These are phyloP conservation scores for Pycnomerus fuliginosus DNA, from an alignment of 2,888 invertebrate species.

Conservation along the genomic window DNA sequence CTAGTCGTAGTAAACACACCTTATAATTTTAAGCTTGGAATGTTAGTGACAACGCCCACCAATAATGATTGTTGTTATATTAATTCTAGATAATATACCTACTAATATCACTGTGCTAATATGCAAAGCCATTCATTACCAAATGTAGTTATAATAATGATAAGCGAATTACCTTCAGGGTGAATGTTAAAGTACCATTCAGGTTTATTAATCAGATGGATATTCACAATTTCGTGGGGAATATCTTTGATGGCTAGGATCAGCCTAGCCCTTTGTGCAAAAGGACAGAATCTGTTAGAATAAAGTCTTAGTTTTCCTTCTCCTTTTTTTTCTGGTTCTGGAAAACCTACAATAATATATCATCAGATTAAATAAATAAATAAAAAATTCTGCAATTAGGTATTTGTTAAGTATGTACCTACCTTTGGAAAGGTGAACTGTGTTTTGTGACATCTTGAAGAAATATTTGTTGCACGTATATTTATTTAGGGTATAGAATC, in stretches of 20 bases:
- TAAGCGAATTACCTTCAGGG: conserved; percentile 53
- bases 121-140: not conserved
- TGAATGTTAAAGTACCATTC: conserved; percentile 74
- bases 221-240: conserved; percentile 70
- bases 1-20: no score
- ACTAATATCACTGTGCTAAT: not conserved
- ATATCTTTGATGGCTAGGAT: conserved; percentile 75
- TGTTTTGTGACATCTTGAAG: no score
- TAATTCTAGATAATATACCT: no score
- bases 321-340: not conserved
- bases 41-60: no score
- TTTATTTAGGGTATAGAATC: no score
- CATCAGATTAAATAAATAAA: conserved; percentile 3
- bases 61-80: no score
- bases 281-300: conserved; percentile 84
- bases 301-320: conserved; percentile 69
- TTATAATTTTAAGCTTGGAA: no score
- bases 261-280: conserved; percentile 72
- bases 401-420: no score
- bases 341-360: not conserved
- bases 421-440: no score
- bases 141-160: not conserved
- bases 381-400: not conserved
- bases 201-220: conserved; percentile 74
- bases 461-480: no score